A percentile compares a stretch with the other conserved stretches of the same genome.
These are phyloP conservation scores for Pelvicachromis taeniatus DNA, from an alignment of 2,113 vertebrate genomes.

Conservation along the genomic window DNA sequence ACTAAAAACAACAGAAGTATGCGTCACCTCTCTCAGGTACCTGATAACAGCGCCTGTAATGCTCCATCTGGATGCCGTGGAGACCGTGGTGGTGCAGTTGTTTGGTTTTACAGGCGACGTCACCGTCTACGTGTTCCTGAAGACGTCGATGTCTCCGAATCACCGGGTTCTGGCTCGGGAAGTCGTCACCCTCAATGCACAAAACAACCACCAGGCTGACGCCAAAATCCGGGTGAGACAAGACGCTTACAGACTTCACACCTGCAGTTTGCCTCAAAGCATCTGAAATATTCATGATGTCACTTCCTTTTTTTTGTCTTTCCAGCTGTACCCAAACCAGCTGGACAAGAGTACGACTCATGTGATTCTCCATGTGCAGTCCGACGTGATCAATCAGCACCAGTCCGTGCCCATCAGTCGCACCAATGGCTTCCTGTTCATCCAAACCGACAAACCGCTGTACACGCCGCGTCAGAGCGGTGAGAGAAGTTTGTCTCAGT, in stretches of 20 bases:
- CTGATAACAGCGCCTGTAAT: conserved; percentile 82
- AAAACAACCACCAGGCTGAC: conserved; percentile 76
- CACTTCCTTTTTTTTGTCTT: background rate
- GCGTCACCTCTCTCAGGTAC: conserved; percentile 69
- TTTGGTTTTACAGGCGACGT: conserved; percentile 76
- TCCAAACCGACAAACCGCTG: conserved; percentile 89
- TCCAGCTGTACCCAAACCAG: conserved; percentile 74
- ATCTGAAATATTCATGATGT: background rate
- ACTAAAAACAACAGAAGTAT: background rate
- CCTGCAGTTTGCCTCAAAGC: background rate
- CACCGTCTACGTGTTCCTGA: conserved; percentile 70
- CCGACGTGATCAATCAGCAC: conserved; percentile 72
- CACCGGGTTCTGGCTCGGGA: conserved; percentile 49
- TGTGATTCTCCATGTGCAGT: conserved; percentile 79
- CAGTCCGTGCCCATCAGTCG: conserved; percentile 75
- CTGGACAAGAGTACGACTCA: conserved; percentile 52
- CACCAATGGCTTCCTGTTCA: conserved; percentile 86
- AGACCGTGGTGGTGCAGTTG: conserved; percentile 82
- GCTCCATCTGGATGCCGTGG: conserved; percentile 73
- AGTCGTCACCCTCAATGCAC: conserved; percentile 60
- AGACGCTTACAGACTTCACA: no score
- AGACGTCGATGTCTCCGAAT: conserved; percentile 76
- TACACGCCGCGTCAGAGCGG: conserved; percentile 89
- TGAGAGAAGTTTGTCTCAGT: conserved; percentile 35
- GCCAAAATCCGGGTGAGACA: conserved; percentile 74